A percentile compares a stretch with the other conserved stretches of the same genome.
Evolutionary conservation across 2,888 invertebrate species (phyloP).

Genomic region (Macroteleia sp.): DNA sequence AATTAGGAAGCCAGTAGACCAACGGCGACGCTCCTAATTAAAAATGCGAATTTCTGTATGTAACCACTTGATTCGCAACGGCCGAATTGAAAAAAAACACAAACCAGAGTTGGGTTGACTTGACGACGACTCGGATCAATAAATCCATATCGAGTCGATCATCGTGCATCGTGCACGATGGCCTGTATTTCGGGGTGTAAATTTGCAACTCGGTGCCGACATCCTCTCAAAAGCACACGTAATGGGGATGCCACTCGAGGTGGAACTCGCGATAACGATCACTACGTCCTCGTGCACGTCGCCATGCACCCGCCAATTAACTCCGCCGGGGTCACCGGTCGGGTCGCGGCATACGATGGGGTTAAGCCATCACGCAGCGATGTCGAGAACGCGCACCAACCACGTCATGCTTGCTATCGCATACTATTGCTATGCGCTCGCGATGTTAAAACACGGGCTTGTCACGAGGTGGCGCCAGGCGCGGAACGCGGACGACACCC

Average conservation of each 20-base stretch:
- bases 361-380: conserved; percentile 33
- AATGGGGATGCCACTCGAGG: conserved; percentile 5
- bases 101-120: conserved; percentile 18
- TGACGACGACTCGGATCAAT: conserved; percentile 31
- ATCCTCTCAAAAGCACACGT: conserved; percentile 17
- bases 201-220: conserved; percentile 15
- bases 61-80: too few species aligned
- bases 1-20: too few species aligned
- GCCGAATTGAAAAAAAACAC: conserved; percentile 4
- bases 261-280: conserved; percentile 6
- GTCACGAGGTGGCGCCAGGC: conserved; percentile 77
- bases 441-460: conserved; percentile 55
- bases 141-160: conserved; percentile 50
- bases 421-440: conserved; percentile 62
- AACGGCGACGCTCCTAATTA: too few species aligned
- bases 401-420: conserved; percentile 48
- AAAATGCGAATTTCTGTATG: not conserved
- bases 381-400: conserved; percentile 23
- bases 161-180: conserved; percentile 18
- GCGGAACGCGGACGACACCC: conserved; percentile 74
- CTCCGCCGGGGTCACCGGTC: conserved; percentile 39
- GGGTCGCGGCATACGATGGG: conserved; percentile 10
- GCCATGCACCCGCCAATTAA: conserved; percentile 15
- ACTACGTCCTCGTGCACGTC: conserved; percentile 9
- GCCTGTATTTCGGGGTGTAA: conserved; percentile 9